A percentile compares a stretch with the other conserved stretches of the same genome.
Conservation (phyloP, 92 coral and sea anemone genomes). For the Bergia puertoricense region DNA sequence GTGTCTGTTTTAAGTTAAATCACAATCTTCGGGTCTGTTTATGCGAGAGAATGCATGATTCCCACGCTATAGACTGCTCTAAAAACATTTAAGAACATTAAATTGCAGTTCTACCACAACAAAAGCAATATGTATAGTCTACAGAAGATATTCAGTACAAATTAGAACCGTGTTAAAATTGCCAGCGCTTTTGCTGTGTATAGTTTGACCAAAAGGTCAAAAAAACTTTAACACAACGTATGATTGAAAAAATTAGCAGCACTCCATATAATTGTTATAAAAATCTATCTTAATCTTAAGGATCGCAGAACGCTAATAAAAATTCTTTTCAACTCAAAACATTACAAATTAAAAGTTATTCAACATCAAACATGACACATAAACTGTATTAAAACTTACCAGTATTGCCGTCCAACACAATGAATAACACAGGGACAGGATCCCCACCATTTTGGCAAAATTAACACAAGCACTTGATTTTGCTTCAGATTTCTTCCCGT, state of each 20-base stretch:
- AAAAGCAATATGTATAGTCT: background rate
- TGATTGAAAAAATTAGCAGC: background rate
- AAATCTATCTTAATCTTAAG: slow-evolving; percentile 3
- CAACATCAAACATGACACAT: background rate
- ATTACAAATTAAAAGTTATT: slow-evolving; percentile 23
- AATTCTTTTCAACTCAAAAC: slow-evolving; percentile 19
- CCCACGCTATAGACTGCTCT: background rate
- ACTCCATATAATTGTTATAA: background rate
- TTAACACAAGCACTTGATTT: slow-evolving; percentile 73
- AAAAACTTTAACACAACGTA: background rate
- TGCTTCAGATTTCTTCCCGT: slow-evolving; percentile 41
- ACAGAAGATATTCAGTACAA: background rate
- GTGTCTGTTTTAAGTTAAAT: slow-evolving; percentile 6
- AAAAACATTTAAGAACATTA: background rate
- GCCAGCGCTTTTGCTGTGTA: background rate
- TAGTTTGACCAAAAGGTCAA: background rate
- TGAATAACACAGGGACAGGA: slow-evolving; percentile 82
- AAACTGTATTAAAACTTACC: slow-evolving; percentile 58
- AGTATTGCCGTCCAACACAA: slow-evolving; percentile 82
- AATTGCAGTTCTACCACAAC: background rate
- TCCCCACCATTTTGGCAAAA: slow-evolving; percentile 91
- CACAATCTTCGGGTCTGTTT: background rate
- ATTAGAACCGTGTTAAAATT: background rate
- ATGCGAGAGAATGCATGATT: background rate
- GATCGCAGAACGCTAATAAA: background rate